Conservation (phyloP, 2,113 vertebrate genomes). For the Spea multiplicata region DNA sequence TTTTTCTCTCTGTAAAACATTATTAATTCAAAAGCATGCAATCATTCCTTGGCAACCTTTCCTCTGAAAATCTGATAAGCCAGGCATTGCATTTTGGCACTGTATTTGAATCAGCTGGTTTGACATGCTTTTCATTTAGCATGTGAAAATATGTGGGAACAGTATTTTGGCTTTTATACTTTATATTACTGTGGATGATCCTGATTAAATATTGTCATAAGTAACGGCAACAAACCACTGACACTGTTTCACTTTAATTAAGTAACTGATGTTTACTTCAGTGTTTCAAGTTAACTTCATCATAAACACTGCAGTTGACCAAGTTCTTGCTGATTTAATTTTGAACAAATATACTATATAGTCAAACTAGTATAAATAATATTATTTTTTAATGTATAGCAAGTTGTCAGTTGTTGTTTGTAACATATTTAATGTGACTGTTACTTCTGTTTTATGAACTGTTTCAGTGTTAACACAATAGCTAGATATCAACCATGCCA, state of each 20-base stretch:
- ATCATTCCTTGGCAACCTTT: conserved; percentile 30
- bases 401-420: too few relatives aligned
- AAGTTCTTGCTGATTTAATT: background rate
- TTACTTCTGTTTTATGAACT: too few relatives aligned
- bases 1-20: conserved; percentile 19
- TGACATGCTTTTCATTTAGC: conserved; percentile 36
- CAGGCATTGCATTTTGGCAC: conserved; percentile 32
- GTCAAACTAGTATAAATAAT: too few relatives aligned
- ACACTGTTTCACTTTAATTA: conserved; percentile 5
- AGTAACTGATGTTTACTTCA: background rate
- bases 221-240: conserved; percentile 26
- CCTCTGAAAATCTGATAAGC: conserved; percentile 17
- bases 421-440: too few relatives aligned
- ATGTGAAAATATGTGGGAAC: conserved; percentile 28
- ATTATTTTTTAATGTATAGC: too few relatives aligned
- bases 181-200: conserved; percentile 10
- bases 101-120: conserved; percentile 18
- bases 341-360: background rate
- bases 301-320: background rate
- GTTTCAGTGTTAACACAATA: too few relatives aligned
- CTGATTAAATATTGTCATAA: conserved; percentile 29
- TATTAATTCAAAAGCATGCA: conserved; percentile 34
- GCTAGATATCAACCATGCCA: too few relatives aligned
- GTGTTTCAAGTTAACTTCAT: background rate
- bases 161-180: conserved; percentile 16